phyloP scores from a whole-genome alignment of 2,113 vertebrate species.

The Thunnus thynnus region DNA sequence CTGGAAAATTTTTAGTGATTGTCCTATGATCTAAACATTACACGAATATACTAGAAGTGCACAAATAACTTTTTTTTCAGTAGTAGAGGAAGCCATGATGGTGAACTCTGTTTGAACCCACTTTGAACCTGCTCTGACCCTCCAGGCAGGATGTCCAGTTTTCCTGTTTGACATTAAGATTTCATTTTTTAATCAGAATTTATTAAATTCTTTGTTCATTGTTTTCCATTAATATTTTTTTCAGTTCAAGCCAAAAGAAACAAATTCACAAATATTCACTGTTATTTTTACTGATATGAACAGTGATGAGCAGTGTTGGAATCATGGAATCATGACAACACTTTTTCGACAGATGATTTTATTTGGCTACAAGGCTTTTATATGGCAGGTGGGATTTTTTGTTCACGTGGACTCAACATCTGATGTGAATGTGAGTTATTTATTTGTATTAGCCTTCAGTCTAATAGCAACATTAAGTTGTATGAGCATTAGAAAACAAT shows the following conservation, averaged over 20 bases:
- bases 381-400: not conserved
- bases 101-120: conserved; percentile 35
- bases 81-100: not conserved
- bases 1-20: too few relatives aligned
- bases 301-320: too few relatives aligned
- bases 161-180: not conserved
- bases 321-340: not conserved
- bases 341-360: not conserved
- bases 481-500: conserved; percentile 32
- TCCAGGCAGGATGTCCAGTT: not conserved
- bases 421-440: not conserved
- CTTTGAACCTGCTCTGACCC: conserved; percentile 20
- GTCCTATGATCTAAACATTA: too few relatives aligned
- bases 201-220: too few relatives aligned
- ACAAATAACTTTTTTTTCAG: not conserved
- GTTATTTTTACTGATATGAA: too few relatives aligned
- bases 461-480: not conserved
- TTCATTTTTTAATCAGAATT: not conserved
- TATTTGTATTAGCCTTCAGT: conserved; percentile 26
- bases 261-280: too few relatives aligned
- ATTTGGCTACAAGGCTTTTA: not conserved
- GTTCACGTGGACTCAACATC: not conserved
- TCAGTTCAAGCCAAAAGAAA: not conserved
- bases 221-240: not conserved
- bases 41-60: not conserved